These are phyloP conservation scores for Caradrina clavipalpis DNA, from an alignment of 2,888 invertebrate species.

Conservation along the genomic window DNA sequence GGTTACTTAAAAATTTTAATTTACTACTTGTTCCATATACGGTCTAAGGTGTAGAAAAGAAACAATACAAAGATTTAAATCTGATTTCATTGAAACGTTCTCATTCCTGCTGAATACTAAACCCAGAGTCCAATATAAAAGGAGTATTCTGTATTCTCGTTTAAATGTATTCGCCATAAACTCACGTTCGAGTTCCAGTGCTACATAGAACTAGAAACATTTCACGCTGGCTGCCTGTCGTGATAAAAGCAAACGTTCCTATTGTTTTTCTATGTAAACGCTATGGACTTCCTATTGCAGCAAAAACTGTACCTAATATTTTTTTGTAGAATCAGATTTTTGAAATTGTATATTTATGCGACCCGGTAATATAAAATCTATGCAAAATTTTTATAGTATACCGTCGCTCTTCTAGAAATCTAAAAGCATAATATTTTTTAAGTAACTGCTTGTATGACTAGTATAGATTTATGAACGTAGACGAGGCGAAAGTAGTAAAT, in stretches of 20 bases:
- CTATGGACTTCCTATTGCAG: constrained; percentile 4
- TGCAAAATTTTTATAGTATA: no score
- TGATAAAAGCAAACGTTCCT: constrained; percentile 38
- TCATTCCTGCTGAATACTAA: constrained; percentile 46
- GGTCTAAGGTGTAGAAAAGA: neutral
- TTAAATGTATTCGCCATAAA: constrained; percentile 39
- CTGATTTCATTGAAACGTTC: constrained; percentile 30
- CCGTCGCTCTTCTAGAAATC: no score
- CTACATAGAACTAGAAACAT: constrained; percentile 16
- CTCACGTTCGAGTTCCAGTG: constrained; percentile 40
- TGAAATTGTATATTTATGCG: no score
- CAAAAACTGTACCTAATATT: neutral
- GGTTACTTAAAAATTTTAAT: no score
- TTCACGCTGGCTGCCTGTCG: constrained; percentile 17
- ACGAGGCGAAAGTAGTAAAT: no score
- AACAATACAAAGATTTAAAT: constrained; percentile 15
- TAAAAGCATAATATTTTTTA: no score
- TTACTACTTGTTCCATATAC: no score
- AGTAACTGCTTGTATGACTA: no score
- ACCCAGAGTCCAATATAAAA: constrained; percentile 39
- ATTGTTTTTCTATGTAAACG: constrained; percentile 25
- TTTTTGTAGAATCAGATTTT: no score
- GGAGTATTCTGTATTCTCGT: constrained; percentile 20
- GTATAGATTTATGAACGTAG: no score
- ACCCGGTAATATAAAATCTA: no score